Percentiles rank a stretch among this genome's conserved stretches.
Evolutionary conservation across 2,888 invertebrate genomes (phyloP).

Genomic region (Leucoptera coffeella): DNA sequence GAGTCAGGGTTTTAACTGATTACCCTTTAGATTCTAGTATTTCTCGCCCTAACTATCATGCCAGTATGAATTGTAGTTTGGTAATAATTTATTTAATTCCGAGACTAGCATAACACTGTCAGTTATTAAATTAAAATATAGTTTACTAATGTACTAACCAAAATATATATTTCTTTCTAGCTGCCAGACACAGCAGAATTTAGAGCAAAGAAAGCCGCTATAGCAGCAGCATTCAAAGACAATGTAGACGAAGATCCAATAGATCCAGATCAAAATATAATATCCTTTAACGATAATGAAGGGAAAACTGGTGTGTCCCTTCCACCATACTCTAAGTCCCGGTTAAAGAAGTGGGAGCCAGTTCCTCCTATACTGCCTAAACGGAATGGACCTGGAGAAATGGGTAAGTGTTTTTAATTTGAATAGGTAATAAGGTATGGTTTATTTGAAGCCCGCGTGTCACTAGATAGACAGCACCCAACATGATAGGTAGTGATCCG

Average conservation of each 20-base stretch:
- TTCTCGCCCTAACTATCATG: too few relatives aligned
- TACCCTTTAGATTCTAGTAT: too few relatives aligned
- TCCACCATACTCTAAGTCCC: conserved; percentile 22
- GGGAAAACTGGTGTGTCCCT: conserved; percentile 26
- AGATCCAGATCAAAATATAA: conserved; percentile 27
- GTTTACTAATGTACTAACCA: not conserved
- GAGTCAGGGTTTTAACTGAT: too few relatives aligned
- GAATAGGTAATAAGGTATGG: too few relatives aligned
- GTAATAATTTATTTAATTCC: too few relatives aligned
- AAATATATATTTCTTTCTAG: too few relatives aligned
- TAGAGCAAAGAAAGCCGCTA: conserved; percentile 38
- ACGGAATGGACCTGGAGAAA: conserved; percentile 78
- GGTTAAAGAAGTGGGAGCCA: conserved; percentile 64
- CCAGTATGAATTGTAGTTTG: too few relatives aligned
- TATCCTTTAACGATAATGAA: conserved; percentile 22
- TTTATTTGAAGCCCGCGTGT: too few relatives aligned
- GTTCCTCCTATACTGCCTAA: conserved; percentile 64
- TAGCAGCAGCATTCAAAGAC: conserved; percentile 27
- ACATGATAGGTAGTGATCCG: too few relatives aligned
- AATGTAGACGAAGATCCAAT: conserved; percentile 19
- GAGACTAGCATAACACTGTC: conserved; percentile 10
- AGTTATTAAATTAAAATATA: not conserved
- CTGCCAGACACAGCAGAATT: conserved; percentile 16
- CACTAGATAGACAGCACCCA: too few relatives aligned
- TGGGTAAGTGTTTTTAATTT: conserved; percentile 71